Base-by-base conservation (phyloP, 1,140 invertebrate species). In the Heterodera schachtii region DNA sequence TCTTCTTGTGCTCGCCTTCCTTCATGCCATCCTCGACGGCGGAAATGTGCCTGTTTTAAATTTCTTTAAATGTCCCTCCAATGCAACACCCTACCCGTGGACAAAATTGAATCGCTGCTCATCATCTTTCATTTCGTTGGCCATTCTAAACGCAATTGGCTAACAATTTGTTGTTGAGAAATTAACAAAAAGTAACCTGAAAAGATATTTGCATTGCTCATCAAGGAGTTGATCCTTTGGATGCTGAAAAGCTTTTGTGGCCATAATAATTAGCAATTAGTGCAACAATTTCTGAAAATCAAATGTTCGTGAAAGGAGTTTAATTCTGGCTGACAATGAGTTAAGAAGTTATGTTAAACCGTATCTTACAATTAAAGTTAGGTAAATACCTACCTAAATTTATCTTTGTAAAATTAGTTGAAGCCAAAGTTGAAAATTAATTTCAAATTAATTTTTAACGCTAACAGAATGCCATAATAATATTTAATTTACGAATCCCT, bases 1-100 rank as follows among this genome's bases (percentile, higher is more conserved):
- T 71, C 69, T 46, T 71, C 31, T 71, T 71, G 31, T 43, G 69
- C 19, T 71, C 69, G 11, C 69, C 69, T 11, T 71, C 69, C 19
- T 41, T 11, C 69, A 71, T 71, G 69, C 69, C 8, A 13, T 71
- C 31, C 69, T 71, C 69, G 21, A 71, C 41, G 43, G 41, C 44
- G 44, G 8, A 43, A 46, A 71, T 71, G 21, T 71, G 31, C 7
- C 69, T 71, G 69, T 16, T 43, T 43, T 46, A 21, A 41, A 41
- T 43, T 0, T 11, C 1, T 31, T 71, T 71, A 71, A 71, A 31
- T 2, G 31, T 31, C 31, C 31, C 31, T 31, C 19, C 69, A 41
- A 31, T 16, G 19, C 69, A 3, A 46, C 57, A 43, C 3, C 21
- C 1, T 46, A 71, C 69, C 11, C 11, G 11, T 71, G 69, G 4